phyloP scores from a whole-genome alignment of 2,888 invertebrate species.

The Agapetus fuscipes region DNA sequence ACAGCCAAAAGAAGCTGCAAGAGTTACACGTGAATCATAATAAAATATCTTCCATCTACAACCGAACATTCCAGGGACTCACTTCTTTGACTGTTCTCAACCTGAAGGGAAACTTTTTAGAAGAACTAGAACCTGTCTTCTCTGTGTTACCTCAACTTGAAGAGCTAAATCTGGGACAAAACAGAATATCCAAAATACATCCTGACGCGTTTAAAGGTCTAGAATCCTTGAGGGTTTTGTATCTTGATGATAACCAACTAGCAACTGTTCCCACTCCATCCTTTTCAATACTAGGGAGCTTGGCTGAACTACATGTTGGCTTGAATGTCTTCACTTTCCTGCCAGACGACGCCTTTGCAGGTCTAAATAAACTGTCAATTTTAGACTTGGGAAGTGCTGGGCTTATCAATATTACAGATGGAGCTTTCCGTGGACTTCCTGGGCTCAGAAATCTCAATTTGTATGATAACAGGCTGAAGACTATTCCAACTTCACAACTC shows the following conservation, averaged over 20 bases:
- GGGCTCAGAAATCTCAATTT: constrained; percentile 69
- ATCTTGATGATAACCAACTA: constrained; percentile 76
- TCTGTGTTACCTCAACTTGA: constrained; percentile 64
- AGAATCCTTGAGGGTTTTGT: constrained; percentile 64
- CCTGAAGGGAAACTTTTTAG: constrained; percentile 70
- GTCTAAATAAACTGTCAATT: constrained; percentile 62
- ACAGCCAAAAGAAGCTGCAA: constrained; percentile 70
- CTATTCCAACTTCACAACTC: constrained; percentile 67
- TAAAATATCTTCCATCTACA: constrained; percentile 71
- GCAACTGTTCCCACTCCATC: constrained; percentile 66
- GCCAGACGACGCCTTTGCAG: constrained; percentile 69
- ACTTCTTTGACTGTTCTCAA: constrained; percentile 71
- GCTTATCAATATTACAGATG: constrained; percentile 65
- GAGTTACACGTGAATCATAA: constrained; percentile 78
- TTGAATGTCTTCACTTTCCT: constrained; percentile 70
- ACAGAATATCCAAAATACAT: constrained; percentile 73
- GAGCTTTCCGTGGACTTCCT: constrained; percentile 65
- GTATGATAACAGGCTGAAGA: constrained; percentile 66
- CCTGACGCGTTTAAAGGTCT: constrained; percentile 68
- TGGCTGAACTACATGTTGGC: constrained; percentile 78
- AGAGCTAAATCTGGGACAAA: constrained; percentile 78
- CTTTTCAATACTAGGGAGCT: constrained; percentile 60
- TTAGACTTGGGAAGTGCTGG: constrained; percentile 75
- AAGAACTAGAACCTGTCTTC: constrained; percentile 68
- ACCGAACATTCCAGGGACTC: constrained; percentile 70